A percentile compares a stretch with the other conserved stretches of the same genome.
Evolutionary conservation across 1,140 invertebrate genomes (phyloP).

Genomic region (Protaetia brevitarsis): DNA sequence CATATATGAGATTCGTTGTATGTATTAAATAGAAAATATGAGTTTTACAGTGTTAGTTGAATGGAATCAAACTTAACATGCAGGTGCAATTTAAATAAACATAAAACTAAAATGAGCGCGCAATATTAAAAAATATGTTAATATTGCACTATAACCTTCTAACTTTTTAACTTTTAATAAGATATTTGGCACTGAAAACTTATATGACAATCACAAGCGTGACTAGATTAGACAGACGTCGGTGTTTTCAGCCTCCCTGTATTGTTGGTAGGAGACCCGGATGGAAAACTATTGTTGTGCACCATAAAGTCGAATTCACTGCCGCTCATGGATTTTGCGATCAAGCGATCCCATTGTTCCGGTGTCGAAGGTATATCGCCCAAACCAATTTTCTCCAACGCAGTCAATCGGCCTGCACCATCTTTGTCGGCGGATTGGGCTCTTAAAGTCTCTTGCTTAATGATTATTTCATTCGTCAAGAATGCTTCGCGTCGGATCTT

Average conservation of each 20-base stretch:
- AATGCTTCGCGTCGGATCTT: constrained; percentile 81
- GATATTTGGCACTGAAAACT: not conserved
- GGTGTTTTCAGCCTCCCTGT: constrained; percentile 27
- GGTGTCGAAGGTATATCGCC: constrained; percentile 39
- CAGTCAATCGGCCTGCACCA: not conserved
- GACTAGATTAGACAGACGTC: constrained; percentile 27
- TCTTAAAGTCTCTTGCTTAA: constrained; percentile 70
- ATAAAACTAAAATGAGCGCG: not conserved
- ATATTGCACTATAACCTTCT: not conserved
- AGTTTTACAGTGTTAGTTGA: too few relatives aligned
- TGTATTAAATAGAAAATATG: too few relatives aligned
- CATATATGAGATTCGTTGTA: too few relatives aligned
- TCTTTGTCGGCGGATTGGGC: constrained; percentile 40
- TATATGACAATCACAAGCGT: not conserved
- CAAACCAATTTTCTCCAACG: not conserved
- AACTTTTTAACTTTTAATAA: not conserved
- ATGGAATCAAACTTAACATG: too few relatives aligned
- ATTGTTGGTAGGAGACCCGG: constrained; percentile 19
- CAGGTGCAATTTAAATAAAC: too few relatives aligned
- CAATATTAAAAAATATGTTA: not conserved
- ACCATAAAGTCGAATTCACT: constrained; percentile 63
- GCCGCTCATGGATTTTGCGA: constrained; percentile 54
- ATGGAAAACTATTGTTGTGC: constrained; percentile 47
- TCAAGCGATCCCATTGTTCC: constrained; percentile 54
- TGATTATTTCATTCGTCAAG: constrained; percentile 87